Evolutionary conservation across 2,113 vertebrate genomes (phyloP).

Genomic region (Mesitornis unicolor): DNA sequence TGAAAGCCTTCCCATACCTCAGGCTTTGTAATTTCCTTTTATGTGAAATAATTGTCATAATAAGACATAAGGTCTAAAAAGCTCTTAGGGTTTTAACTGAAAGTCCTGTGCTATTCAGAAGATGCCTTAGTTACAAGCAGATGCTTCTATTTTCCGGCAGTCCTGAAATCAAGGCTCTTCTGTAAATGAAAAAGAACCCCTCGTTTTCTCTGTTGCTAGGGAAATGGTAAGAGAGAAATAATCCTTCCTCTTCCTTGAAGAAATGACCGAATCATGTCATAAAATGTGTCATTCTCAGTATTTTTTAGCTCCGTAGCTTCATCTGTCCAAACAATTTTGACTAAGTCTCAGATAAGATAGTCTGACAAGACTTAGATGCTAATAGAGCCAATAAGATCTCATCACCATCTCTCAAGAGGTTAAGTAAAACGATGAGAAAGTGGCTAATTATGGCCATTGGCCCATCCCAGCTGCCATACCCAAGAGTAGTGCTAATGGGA

Average conservation of each 20-base stretch:
- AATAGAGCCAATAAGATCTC: not conserved
- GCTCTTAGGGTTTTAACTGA: not conserved
- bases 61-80: not conserved
- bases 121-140: not conserved
- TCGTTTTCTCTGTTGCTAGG: slow-evolving; percentile 29
- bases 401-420: not conserved
- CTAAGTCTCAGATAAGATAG: not conserved
- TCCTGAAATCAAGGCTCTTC: slow-evolving; percentile 10
- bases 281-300: not conserved
- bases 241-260: not conserved
- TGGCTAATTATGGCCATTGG: not conserved
- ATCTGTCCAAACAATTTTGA: not conserved
- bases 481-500: not conserved
- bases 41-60: slow-evolving; percentile 7
- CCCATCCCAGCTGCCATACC: not conserved
- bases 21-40: not conserved
- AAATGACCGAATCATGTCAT: not conserved
- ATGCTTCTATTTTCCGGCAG: not conserved
- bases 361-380: not conserved
- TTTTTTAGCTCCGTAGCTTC: not conserved
- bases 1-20: not conserved
- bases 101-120: not conserved
- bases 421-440: not conserved
- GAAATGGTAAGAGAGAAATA: not conserved
- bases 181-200: not conserved